Conservation (phyloP, 2,797 vertebrate species). For the Pseudochromis fuscus region DNA sequence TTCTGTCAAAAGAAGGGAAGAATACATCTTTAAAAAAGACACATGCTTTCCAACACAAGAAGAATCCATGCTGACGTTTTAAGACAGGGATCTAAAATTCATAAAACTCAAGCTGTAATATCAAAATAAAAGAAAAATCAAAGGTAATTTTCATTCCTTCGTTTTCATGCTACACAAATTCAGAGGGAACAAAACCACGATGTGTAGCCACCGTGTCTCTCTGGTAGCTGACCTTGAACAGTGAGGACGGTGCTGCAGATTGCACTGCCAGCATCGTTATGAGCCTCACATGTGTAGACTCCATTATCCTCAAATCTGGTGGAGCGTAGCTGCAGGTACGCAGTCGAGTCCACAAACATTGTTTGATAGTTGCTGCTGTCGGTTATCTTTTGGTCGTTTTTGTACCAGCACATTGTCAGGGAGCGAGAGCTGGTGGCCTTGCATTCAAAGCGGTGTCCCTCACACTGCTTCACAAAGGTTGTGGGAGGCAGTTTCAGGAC, state of each 20-base stretch:
- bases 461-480: conserved; percentile 90
- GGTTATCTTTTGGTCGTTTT: conserved; percentile 90
- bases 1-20: conserved; percentile 5
- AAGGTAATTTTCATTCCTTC: conserved; percentile 39
- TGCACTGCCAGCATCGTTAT: conserved; percentile 91
- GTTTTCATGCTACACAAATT: conserved; percentile 52
- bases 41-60: conserved; percentile 41
- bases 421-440: conserved; percentile 88
- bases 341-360: conserved; percentile 88
- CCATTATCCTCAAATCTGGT: conserved; percentile 88
- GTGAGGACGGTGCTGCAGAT: conserved; percentile 92
- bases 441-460: conserved; percentile 90
- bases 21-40: conserved; percentile 21
- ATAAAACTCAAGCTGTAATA: conserved; percentile 2
- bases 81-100: not conserved
- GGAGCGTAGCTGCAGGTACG: conserved; percentile 89
- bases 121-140: too few relatives aligned
- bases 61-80: conserved; percentile 37
- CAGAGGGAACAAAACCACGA: conserved; percentile 1
- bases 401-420: conserved; percentile 92
- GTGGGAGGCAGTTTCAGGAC: conserved; percentile 90
- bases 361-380: conserved; percentile 88
- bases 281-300: conserved; percentile 95
- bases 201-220: not conserved
- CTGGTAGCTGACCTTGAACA: conserved; percentile 92